Conservation (phyloP, 2,113 vertebrate species). For the Seriola rivoliana region DNA sequence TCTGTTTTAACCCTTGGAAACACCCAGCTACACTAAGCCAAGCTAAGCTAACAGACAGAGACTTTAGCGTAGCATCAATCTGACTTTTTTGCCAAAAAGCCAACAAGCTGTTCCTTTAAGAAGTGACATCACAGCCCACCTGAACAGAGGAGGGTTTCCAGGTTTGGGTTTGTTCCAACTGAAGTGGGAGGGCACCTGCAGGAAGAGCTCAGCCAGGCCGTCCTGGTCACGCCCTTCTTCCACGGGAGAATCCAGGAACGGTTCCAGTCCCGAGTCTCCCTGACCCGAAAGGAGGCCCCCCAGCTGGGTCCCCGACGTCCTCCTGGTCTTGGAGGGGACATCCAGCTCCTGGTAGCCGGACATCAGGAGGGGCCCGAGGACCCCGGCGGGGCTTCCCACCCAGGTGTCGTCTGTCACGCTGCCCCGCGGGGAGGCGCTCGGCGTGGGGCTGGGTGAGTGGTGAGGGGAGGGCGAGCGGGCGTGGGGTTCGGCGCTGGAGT, state of each 20-base stretch:
- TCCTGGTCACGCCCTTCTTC: slow-evolving; percentile 85
- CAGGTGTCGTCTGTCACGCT: slow-evolving; percentile 94
- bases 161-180: slow-evolving; percentile 96
- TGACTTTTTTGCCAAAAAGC: too few relatives aligned
- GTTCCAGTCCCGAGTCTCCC: slow-evolving; percentile 86
- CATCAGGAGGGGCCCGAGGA: slow-evolving; percentile 84
- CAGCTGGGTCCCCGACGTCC: slow-evolving; percentile 90
- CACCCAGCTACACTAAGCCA: too few relatives aligned
- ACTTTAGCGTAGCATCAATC: too few relatives aligned
- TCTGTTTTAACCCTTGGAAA: too few relatives aligned
- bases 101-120: not conserved
- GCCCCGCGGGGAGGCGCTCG: slow-evolving; percentile 91
- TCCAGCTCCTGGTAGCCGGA: slow-evolving; percentile 89
- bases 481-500: slow-evolving; percentile 91
- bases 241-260: slow-evolving; percentile 85
- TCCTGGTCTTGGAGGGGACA: slow-evolving; percentile 95
- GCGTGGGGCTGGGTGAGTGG: slow-evolving; percentile 91
- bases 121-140: slow-evolving; percentile 64
- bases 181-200: slow-evolving; percentile 94
- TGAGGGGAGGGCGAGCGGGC: slow-evolving; percentile 90
- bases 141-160: slow-evolving; percentile 92
- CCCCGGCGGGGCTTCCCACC: slow-evolving; percentile 83
- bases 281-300: slow-evolving; percentile 84
- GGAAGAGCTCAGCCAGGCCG: slow-evolving; percentile 91
- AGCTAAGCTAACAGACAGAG: too few relatives aligned